Evolutionary conservation across 2,797 vertebrate genomes (phyloP).

Genomic region (Coreius guichenoti): DNA sequence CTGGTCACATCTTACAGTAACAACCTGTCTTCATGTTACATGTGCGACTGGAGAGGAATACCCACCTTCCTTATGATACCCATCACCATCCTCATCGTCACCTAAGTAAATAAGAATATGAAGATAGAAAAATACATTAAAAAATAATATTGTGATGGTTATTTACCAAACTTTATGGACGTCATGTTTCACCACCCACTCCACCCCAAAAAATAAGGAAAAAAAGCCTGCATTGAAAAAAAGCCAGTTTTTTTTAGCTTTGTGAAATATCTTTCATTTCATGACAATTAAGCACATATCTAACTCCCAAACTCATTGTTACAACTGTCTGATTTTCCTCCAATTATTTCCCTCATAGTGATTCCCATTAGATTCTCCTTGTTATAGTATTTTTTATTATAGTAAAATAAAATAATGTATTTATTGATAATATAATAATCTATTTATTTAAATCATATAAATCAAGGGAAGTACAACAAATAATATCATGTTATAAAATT

Average conservation of each 20-base stretch:
- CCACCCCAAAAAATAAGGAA: neutral
- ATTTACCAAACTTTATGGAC: neutral
- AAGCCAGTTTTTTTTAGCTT: neutral
- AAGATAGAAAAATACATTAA: neutral
- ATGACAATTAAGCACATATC: neutral
- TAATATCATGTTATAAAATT: too few species aligned
- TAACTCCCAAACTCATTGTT: neutral
- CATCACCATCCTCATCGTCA: conserved; percentile 68
- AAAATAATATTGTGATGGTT: neutral
- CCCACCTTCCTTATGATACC: neutral
- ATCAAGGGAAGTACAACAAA: too few species aligned
- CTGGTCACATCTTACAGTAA: conserved; percentile 51
- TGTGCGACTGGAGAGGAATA: conserved; percentile 55
- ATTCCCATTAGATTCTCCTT: neutral
- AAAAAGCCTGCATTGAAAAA: neutral
- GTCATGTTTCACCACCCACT: neutral
- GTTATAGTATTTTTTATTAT: neutral
- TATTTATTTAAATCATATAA: neutral
- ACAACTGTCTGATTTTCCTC: neutral
- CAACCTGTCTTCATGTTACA: conserved; percentile 44
- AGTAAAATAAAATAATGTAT: too few species aligned
- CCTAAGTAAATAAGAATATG: conserved; percentile 38
- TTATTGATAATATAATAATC: neutral
- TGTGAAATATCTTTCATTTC: neutral
- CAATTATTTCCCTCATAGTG: neutral